Evolutionary conservation across 2,888 invertebrate genomes (phyloP).

Genomic region (Macrophya alboannulata): DNA sequence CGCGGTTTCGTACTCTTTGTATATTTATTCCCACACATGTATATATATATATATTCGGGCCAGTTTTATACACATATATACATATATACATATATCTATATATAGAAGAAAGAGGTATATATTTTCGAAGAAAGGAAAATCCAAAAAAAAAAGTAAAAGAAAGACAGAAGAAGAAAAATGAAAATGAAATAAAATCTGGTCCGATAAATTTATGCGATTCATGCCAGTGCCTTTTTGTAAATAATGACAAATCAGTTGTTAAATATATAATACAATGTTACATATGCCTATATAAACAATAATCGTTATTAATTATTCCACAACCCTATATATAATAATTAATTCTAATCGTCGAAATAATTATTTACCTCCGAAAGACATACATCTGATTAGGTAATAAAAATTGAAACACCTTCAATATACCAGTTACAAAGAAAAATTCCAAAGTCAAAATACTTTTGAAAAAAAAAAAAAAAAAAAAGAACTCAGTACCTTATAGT

Average conservation of each 20-base stretch:
- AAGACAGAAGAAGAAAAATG: not conserved
- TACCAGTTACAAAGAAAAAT: not conserved
- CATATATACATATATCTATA: no score
- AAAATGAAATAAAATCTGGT: not conserved
- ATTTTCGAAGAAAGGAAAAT: not conserved
- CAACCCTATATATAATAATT: no score
- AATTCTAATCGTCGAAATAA: slow-evolving; percentile 6
- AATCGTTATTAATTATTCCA: slow-evolving; percentile 1
- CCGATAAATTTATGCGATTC: slow-evolving; percentile 40
- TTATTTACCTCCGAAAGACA: not conserved
- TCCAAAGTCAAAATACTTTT: not conserved
- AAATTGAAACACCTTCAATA: not conserved
- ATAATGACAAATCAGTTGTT: slow-evolving; percentile 72
- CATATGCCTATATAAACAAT: slow-evolving; percentile 58
- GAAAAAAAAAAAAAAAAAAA: not conserved
- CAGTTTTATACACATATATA: not conserved
- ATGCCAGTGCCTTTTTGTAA: slow-evolving; percentile 73
- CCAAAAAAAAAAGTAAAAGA: not conserved
- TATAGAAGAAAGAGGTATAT: no score
- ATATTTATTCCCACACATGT: not conserved
- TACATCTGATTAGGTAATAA: not conserved
- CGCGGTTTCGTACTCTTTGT: slow-evolving; percentile 39
- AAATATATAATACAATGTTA: slow-evolving; percentile 75
- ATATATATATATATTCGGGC: slow-evolving; percentile 3
- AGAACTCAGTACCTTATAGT: not conserved